Conservation (phyloP, 1,140 invertebrate species). For the Drosophila yakuba region DNA sequence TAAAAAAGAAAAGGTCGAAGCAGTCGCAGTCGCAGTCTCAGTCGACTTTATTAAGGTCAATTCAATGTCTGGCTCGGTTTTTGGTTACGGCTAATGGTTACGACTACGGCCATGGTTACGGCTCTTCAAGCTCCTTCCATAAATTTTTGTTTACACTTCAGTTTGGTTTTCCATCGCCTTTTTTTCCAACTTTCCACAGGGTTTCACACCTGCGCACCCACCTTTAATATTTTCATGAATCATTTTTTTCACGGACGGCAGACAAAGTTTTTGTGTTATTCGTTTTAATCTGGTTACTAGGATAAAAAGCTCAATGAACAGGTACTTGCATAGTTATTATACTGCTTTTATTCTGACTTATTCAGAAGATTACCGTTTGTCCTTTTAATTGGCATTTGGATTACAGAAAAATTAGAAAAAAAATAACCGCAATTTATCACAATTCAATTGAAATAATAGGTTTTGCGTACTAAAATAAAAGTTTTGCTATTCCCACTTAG, state of each 20-base stretch:
- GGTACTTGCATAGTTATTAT: slow-evolving; percentile 17
- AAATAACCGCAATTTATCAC: not conserved
- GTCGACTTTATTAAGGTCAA: slow-evolving; percentile 82
- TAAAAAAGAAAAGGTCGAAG: slow-evolving; percentile 50
- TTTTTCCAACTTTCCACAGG: slow-evolving; percentile 12
- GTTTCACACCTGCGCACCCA: slow-evolving; percentile 49
- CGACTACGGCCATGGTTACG: slow-evolving; percentile 54
- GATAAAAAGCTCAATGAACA: not conserved
- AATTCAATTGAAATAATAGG: too few relatives aligned
- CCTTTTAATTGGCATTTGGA: slow-evolving; percentile 4
- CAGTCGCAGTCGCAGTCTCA: slow-evolving; percentile 48
- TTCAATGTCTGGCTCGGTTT: slow-evolving; percentile 74
- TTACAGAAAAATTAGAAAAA: not conserved
- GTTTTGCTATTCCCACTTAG: too few relatives aligned
- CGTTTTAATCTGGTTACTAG: slow-evolving; percentile 10
- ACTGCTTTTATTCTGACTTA: slow-evolving; percentile 2
- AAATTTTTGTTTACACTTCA: slow-evolving; percentile 54
- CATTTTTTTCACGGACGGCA: slow-evolving; percentile 31
- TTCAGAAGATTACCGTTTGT: not conserved
- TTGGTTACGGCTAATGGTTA: slow-evolving; percentile 74
- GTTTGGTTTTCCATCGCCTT: slow-evolving; percentile 17
- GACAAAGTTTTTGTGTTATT: slow-evolving; percentile 13
- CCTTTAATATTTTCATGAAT: slow-evolving; percentile 66
- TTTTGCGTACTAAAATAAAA: too few relatives aligned
- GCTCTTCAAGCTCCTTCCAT: not conserved